Evolutionary conservation across 2,888 invertebrate genomes (phyloP), one percentile per base, ranked within the genome.

Genomic region (Oscheius sp.): DNA sequence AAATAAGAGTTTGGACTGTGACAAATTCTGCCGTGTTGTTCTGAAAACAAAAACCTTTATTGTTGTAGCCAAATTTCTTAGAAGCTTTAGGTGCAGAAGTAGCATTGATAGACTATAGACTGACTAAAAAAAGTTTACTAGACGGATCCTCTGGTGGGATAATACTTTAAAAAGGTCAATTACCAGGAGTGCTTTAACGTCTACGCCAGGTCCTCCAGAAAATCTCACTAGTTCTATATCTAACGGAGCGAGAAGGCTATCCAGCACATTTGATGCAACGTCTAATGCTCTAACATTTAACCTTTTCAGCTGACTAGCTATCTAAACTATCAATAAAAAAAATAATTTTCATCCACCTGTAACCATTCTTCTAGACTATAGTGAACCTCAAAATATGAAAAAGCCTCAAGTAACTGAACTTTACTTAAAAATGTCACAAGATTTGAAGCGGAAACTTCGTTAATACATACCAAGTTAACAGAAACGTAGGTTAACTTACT

Each of bases 241-340:
- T 1, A 74, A 28, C 56, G 70, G 59, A 17, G 57, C 47, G 2
- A 62, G 33, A 22, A 74, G 17, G 5, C 26, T 30, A 9, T 67
- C 51, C 2, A 71, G 45, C 33, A 72, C 62, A 54, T 70, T 69
- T 9, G 65, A 59, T 1, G 74, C 68, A 26, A 74, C 33, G 9
- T 74, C 68, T 24, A 74, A 65, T 28, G 68, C 74, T 3, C 74
- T 68, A 12, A 70, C 41, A 30, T 74, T 72, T 24, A 74, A 32
- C 1, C 66, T 44, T 2, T 63, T 24, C 8, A 74, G 38, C 32
- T 56, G 45, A 12, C 28, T 5, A 3, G 47, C 26, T 14, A 66
- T 24, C 66, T 56, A 22, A 1, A 66, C 32, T 5, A 38, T 2
- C n/a, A 20, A 59, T 22, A 4, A 33, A 8, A 12, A 30, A 51